Percentiles rank a stretch among this genome's conserved stretches.
Evolutionary conservation across 2,797 vertebrate genomes (phyloP).

Genomic region (Arrhamphus sclerolepis): DNA sequence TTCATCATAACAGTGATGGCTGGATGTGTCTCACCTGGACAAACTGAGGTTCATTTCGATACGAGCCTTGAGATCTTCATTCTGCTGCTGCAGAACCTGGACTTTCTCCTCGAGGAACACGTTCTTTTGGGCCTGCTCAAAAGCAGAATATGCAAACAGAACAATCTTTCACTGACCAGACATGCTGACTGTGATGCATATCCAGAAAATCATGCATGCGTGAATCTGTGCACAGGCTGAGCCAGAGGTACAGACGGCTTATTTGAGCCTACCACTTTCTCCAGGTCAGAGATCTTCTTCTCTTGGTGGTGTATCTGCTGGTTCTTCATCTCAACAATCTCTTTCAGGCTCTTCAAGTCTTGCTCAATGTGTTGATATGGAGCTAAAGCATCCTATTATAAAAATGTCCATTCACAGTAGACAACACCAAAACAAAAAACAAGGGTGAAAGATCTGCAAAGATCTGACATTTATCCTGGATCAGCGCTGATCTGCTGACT

Average conservation of each 20-base stretch:
- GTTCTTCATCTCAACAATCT: slow-evolving; percentile 97
- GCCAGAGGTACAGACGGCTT: slow-evolving; percentile 18
- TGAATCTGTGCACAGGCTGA: neutral
- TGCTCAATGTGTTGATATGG: slow-evolving; percentile 95
- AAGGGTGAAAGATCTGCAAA: too few relatives aligned
- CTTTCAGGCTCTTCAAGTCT: slow-evolving; percentile 93
- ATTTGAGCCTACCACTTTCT: slow-evolving; percentile 91
- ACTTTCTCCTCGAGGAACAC: slow-evolving; percentile 93
- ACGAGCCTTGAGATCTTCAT: slow-evolving; percentile 92
- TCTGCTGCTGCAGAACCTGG: slow-evolving; percentile 95
- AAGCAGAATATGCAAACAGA: slow-evolving; percentile 54
- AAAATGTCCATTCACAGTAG: slow-evolving; percentile 14
- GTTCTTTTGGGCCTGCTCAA: slow-evolving; percentile 93
- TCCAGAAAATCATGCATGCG: neutral
- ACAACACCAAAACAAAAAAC: neutral
- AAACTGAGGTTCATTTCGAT: slow-evolving; percentile 89
- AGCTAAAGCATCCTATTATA: slow-evolving; percentile 86
- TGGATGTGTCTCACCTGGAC: slow-evolving; percentile 84
- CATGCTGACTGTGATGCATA: neutral
- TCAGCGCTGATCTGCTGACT: too few relatives aligned
- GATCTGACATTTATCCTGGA: too few relatives aligned
- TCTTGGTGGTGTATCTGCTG: slow-evolving; percentile 96
- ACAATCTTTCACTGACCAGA: slow-evolving; percentile 65
- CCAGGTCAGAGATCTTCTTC: slow-evolving; percentile 92
- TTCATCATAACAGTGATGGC: too few relatives aligned